Conservation (phyloP, 2,113 vertebrate genomes). For the Rhinichthys klamathensis region DNA sequence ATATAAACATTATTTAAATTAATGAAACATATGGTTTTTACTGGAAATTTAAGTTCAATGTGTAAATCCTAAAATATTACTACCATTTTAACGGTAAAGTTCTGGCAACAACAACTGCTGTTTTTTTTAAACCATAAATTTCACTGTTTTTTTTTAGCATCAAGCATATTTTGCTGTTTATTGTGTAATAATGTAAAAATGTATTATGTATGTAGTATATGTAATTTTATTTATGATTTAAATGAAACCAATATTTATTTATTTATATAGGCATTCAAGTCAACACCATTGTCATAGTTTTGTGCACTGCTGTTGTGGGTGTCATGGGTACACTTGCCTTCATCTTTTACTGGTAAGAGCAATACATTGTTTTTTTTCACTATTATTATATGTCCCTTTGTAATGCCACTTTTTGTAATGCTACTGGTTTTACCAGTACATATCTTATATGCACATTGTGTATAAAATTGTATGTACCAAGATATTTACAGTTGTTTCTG, state of each 20-base stretch:
- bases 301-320: constrained; percentile 65
- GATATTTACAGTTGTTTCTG: constrained; percentile 1
- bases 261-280: not conserved
- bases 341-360: constrained; percentile 76
- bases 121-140: no score
- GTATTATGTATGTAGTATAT: no score
- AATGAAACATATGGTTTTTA: no score
- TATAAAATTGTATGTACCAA: not conserved
- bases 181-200: not conserved
- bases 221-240: not conserved
- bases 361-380: not conserved
- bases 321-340: constrained; percentile 74
- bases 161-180: not conserved
- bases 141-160: not conserved
- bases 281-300: constrained; percentile 59
- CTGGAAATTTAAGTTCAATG: no score
- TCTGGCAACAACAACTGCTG: no score
- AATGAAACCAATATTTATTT: not conserved
- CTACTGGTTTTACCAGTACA: not conserved
- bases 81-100: no score
- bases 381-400: not conserved
- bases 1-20: no score
- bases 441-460: not conserved
- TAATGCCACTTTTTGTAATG: no score
- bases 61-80: no score